A percentile compares a stretch with the other conserved stretches of the same genome.
These are phyloP conservation scores for Pasiphila rectangulata DNA, from an alignment of 2,888 invertebrate genomes.

Conservation along the genomic window DNA sequence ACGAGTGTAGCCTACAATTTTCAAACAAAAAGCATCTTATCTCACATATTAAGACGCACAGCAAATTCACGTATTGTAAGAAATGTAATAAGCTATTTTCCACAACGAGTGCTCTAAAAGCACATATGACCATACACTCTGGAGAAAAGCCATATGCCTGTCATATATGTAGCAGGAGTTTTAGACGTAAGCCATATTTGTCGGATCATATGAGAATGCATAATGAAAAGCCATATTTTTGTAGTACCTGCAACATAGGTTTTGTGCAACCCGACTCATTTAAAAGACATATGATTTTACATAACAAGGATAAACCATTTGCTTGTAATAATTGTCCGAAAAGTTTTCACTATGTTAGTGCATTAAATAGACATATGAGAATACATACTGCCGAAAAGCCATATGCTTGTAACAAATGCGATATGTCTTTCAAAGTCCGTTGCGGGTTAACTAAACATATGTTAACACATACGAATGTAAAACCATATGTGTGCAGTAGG, in stretches of 20 bases:
- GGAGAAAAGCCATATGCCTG: neutral
- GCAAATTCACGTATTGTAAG: neutral
- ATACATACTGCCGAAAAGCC: neutral
- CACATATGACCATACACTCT: neutral
- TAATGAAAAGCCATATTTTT: conserved; percentile 1
- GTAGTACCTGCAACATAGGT: neutral
- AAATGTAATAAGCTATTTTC: conserved; percentile 1
- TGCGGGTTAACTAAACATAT: conserved; percentile 2
- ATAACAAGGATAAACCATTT: neutral
- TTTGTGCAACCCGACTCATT: neutral
- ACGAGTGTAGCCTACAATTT: neutral
- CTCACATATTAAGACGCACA: neutral
- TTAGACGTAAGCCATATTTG: neutral
- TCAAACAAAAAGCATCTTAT: neutral
- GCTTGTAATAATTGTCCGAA: neutral
- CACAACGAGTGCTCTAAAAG: neutral
- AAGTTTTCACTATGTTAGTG: neutral
- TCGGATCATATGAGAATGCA: neutral
- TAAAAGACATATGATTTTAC: conserved; percentile 1
- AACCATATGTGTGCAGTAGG: neutral
- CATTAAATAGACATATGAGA: conserved; percentile 1
- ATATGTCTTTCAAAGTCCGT: neutral
- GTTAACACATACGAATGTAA: neutral
- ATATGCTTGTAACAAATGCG: neutral
- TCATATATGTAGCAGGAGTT: neutral